Evolutionary conservation across 2,113 vertebrate species (phyloP).

Genomic region (Percina caprodes): DNA sequence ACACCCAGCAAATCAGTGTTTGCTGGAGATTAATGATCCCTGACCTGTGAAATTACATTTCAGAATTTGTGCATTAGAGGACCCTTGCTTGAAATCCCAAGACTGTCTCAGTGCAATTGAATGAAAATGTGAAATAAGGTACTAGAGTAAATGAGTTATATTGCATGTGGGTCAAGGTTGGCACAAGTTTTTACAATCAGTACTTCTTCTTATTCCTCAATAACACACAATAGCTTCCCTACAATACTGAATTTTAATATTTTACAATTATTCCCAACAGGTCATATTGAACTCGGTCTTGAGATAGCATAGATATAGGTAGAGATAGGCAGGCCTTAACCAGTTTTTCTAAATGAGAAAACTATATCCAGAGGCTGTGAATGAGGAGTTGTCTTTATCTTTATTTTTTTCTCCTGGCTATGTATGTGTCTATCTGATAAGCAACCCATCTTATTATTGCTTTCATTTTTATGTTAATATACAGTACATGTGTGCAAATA

Average conservation of each 20-base stretch:
- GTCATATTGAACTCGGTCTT: neutral
- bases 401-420: neutral
- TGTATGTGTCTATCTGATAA: neutral
- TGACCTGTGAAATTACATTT: slow-evolving; percentile 19
- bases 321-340: neutral
- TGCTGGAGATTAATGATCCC: neutral
- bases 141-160: slow-evolving; percentile 6
- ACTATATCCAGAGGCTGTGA: no score
- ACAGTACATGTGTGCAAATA: neutral
- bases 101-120: neutral
- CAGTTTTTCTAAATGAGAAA: no score
- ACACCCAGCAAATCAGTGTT: neutral
- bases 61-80: neutral
- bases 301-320: neutral
- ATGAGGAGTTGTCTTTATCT: no score
- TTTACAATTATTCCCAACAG: neutral
- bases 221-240: neutral
- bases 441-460: neutral
- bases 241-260: neutral
- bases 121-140: slow-evolving; percentile 3
- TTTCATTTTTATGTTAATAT: neutral
- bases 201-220: neutral
- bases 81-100: neutral
- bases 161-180: slow-evolving; percentile 8
- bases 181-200: neutral